Conservation (phyloP, 1,140 invertebrate genomes). For the Belonocnema kinseyi region DNA sequence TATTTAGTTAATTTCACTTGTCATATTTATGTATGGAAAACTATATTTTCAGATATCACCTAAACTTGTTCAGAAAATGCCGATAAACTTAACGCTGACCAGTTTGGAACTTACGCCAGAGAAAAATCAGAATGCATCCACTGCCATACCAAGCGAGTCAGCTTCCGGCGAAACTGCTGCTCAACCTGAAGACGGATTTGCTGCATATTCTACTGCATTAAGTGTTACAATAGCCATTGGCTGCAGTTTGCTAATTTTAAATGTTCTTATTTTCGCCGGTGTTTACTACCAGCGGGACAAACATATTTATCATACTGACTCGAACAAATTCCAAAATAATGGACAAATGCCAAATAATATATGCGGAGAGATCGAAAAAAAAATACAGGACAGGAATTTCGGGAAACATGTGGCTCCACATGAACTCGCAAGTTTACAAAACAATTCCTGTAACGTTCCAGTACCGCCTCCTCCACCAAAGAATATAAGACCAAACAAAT, state of each 20-base stretch:
- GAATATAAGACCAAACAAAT: constrained; percentile 79
- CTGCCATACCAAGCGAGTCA: constrained; percentile 64
- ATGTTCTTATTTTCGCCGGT: constrained; percentile 94
- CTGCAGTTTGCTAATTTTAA: constrained; percentile 91
- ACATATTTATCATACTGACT: constrained; percentile 77
- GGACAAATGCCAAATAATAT: constrained; percentile 90
- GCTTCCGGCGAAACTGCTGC: constrained; percentile 72
- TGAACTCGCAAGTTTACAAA: constrained; percentile 85
- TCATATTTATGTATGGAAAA: not conserved
- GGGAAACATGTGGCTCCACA: constrained; percentile 87
- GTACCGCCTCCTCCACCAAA: constrained; percentile 85
- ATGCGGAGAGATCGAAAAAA: constrained; percentile 84
- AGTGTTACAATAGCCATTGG: constrained; percentile 97
- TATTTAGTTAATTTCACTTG: no score
- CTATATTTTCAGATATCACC: constrained; percentile 66
- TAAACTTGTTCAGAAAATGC: constrained; percentile 69
- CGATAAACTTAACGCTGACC: constrained; percentile 65
- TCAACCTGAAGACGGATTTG: constrained; percentile 88
- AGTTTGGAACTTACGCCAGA: constrained; percentile 61
- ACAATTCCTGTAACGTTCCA: constrained; percentile 80
- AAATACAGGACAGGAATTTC: constrained; percentile 81
- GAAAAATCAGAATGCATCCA: constrained; percentile 58
- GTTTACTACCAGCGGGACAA: constrained; percentile 96
- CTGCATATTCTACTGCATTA: constrained; percentile 90
- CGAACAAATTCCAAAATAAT: constrained; percentile 87